These are phyloP conservation scores for Agrotis segetum DNA, from an alignment of 2,888 invertebrate genomes.

Conservation along the genomic window DNA sequence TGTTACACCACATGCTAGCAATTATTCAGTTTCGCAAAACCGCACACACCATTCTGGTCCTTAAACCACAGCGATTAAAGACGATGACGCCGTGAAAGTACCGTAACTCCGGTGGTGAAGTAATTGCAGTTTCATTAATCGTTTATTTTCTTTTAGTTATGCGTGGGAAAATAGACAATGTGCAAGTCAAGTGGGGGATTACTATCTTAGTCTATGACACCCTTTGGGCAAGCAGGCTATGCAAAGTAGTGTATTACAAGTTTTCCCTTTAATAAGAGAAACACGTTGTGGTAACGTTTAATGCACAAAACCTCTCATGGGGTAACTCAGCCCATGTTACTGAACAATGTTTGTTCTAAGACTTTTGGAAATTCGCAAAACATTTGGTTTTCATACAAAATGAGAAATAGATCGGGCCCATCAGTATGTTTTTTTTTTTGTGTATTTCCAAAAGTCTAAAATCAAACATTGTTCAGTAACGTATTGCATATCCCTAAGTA, in stretches of 20 bases:
- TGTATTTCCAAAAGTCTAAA: no score
- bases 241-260: not conserved
- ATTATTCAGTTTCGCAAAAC: conserved; percentile 60
- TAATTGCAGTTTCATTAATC: conserved; percentile 52
- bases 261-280: not conserved
- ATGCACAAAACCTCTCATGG: no score
- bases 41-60: conserved; percentile 49
- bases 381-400: no score
- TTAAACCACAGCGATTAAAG: conserved; percentile 41
- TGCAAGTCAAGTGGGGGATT: conserved; percentile 7
- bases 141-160: conserved; percentile 55
- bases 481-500: no score
- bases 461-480: no score
- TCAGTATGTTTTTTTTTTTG: no score
- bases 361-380: no score
- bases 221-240: not conserved
- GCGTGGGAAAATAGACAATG: conserved; percentile 57
- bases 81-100: conserved; percentile 17
- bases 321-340: no score
- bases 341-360: no score
- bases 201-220: not conserved
- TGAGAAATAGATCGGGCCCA: no score
- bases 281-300: no score
- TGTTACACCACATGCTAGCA: conserved; percentile 57
- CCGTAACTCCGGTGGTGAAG: conserved; percentile 45